Evolutionary conservation across 2,113 vertebrate species (phyloP), one percentile per base, ranked within the genome.

Genomic region (Podarcis muralis): DNA sequence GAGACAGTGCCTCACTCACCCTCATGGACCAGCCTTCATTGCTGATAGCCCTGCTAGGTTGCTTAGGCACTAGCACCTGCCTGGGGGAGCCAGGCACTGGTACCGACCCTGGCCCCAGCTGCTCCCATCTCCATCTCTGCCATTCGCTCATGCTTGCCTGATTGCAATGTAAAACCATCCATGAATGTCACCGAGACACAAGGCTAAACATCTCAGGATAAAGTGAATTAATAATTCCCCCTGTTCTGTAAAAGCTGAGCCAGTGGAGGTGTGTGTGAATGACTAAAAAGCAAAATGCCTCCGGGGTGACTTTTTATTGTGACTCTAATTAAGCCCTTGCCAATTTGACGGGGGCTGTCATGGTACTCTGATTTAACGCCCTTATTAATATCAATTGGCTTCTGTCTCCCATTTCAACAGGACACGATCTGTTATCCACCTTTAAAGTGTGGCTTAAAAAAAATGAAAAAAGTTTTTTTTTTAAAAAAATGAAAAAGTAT

Each of bases 311-410:
- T 92, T 94, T 96, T 94, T 93, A 90, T 89, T 82, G 77, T 72
- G 83, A 91, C 93, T 93, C 95, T 97, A 96, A 96, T 96, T 96
- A 97, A 97, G 93, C 97, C 96, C 96, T 95, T 94, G 96, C 96
- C 95, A 93, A 92, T 96, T 94, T 95, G 93, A 92, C 87, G 40
- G 15, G 77, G 30, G 89, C 43, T 37, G 91, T 90, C 87, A 93
- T 84, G 43, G 25, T 92, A 92, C 91, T 94, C 94, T 93, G 87
- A 48, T 83, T 91, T 94, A 95, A 93, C 93, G 91, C 90, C 9
- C 0, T 53, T 74, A 87, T 94, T 95, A 92, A 92, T 95, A 96
- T 95, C 96, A 89, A 81, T 91, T 91, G 92, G 85, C 93, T 93
- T 90, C 90, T 35, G 40, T 85, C 93, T 94, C 94, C 93, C 90